Evolutionary conservation across 2,797 vertebrate species (phyloP).

Genomic region (Sebastes steindachneri): DNA sequence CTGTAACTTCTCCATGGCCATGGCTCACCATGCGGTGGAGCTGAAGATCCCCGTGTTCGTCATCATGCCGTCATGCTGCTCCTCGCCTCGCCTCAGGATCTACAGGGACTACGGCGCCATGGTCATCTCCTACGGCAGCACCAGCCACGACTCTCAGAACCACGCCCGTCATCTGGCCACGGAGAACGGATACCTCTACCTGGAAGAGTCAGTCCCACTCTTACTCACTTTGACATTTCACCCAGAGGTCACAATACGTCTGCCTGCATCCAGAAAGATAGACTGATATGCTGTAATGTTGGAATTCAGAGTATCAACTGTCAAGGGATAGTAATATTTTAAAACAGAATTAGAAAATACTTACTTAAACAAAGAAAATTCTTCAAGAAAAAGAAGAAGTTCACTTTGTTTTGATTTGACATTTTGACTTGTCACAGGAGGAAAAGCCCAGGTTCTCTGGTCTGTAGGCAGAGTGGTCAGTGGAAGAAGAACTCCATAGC

Average conservation of each 20-base stretch:
- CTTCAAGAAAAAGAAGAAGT: too few relatives aligned
- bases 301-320: neutral
- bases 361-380: too few relatives aligned
- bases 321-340: neutral
- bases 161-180: slow-evolving; percentile 87
- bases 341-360: neutral
- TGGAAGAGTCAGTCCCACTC: slow-evolving; percentile 88
- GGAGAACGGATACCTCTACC: slow-evolving; percentile 89
- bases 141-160: slow-evolving; percentile 80
- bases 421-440: neutral
- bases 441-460: neutral
- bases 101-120: slow-evolving; percentile 92
- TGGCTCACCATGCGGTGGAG: slow-evolving; percentile 88
- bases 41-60: slow-evolving; percentile 88
- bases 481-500: neutral
- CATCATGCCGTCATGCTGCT: slow-evolving; percentile 87
- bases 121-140: slow-evolving; percentile 89
- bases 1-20: slow-evolving; percentile 91
- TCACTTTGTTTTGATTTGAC: neutral
- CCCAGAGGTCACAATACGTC: neutral
- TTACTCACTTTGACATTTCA: neutral
- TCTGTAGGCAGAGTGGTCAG: neutral
- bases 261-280: neutral
- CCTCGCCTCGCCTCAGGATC: slow-evolving; percentile 79
- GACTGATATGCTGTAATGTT: neutral